Evolutionary conservation across 1,140 invertebrate species (phyloP).

Genomic region (Drosophila kohkoa): DNA sequence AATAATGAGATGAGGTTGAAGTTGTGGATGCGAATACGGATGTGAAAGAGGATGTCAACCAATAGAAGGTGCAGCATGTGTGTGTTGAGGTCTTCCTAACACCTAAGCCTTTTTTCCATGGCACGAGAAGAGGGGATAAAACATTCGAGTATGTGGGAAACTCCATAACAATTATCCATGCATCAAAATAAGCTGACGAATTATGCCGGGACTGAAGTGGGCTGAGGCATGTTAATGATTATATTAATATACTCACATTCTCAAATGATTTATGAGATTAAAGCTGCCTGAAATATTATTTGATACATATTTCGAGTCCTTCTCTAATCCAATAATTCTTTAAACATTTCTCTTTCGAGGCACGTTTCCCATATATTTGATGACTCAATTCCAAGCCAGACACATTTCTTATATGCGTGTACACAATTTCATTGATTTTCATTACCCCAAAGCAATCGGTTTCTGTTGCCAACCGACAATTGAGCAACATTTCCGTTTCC

Average conservation of each 20-base stretch:
- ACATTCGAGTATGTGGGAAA: neutral
- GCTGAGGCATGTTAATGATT: neutral
- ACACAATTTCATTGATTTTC: slow-evolving; percentile 63
- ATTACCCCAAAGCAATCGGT: slow-evolving; percentile 33
- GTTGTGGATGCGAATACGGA: neutral
- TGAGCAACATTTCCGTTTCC: slow-evolving; percentile 65
- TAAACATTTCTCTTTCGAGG: neutral
- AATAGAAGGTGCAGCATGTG: slow-evolving; percentile 7
- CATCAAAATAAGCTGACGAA: neutral
- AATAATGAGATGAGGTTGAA: slow-evolving; percentile 61
- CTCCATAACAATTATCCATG: slow-evolving; percentile 8
- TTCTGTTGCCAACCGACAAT: slow-evolving; percentile 20
- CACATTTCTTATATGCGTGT: slow-evolving; percentile 37
- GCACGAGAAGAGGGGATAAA: neutral
- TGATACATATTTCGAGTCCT: neutral
- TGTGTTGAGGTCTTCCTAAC: neutral
- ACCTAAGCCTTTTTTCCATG: slow-evolving; percentile 9
- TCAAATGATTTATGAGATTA: slow-evolving; percentile 19
- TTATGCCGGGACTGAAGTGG: neutral
- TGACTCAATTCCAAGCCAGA: slow-evolving; percentile 50
- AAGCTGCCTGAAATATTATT: neutral
- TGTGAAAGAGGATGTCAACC: neutral
- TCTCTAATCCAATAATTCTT: slow-evolving; percentile 6
- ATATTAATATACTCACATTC: slow-evolving; percentile 41
- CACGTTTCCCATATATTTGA: slow-evolving; percentile 47